phyloP scores from a whole-genome alignment of 2,888 invertebrate genomes.

The Chrysolina haemoptera region DNA sequence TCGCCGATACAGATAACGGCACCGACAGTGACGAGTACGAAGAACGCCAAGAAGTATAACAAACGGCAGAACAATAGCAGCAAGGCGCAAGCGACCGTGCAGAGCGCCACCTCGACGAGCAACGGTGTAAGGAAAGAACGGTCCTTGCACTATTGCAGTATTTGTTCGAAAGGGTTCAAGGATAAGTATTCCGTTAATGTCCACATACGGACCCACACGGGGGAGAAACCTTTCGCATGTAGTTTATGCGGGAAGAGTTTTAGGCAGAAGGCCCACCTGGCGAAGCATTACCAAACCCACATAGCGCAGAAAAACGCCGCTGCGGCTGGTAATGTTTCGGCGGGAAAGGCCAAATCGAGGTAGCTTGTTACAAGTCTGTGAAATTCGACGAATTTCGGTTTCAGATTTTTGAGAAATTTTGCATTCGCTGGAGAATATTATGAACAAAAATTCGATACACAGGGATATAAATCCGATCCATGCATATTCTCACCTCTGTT shows the following conservation, averaged over 20 bases:
- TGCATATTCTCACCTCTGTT: background rate
- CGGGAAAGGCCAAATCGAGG: constrained; percentile 67
- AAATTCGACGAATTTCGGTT: constrained; percentile 44
- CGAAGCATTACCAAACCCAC: constrained; percentile 94
- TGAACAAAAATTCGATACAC: background rate
- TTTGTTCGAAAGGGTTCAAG: constrained; percentile 95
- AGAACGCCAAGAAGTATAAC: constrained; percentile 81
- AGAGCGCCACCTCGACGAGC: constrained; percentile 75
- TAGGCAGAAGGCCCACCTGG: constrained; percentile 92
- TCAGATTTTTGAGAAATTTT: constrained; percentile 28
- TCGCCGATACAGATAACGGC: constrained; percentile 71
- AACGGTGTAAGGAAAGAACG: constrained; percentile 88
- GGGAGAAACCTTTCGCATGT: constrained; percentile 97
- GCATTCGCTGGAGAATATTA: background rate
- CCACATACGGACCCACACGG: constrained; percentile 97
- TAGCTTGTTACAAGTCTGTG: constrained; percentile 59
- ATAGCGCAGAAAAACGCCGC: constrained; percentile 87
- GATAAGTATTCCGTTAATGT: constrained; percentile 98
- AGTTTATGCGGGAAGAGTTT: constrained; percentile 94
- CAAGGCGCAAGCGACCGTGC: constrained; percentile 63
- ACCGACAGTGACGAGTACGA: constrained; percentile 75
- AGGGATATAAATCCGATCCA: background rate
- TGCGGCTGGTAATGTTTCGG: constrained; percentile 74
- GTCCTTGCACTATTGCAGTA: constrained; percentile 91
- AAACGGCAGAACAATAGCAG: constrained; percentile 73